Percentiles rank a stretch among this genome's conserved stretches.
These are phyloP conservation scores for Halesus radiatus DNA, from an alignment of 1,140 invertebrate species.

Conservation along the genomic window DNA sequence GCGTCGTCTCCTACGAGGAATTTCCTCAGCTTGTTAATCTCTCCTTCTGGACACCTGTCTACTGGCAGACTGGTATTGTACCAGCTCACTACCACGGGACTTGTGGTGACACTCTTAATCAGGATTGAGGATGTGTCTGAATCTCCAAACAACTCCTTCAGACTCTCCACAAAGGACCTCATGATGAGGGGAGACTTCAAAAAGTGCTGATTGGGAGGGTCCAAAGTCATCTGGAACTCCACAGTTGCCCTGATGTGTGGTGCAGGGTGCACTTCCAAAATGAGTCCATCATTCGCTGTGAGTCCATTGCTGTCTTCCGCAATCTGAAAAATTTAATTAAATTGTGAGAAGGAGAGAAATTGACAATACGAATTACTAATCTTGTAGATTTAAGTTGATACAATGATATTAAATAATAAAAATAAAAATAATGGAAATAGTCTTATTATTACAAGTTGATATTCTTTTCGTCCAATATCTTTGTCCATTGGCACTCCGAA, in stretches of 20 bases:
- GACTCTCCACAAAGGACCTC: constrained; percentile 83
- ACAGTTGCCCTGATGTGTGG: constrained; percentile 70
- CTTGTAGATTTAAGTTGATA: too few relatives aligned
- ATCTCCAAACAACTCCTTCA: constrained; percentile 84
- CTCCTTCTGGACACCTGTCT: constrained; percentile 81
- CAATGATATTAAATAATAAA: background rate
- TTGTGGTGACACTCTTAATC: constrained; percentile 73
- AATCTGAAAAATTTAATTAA: constrained; percentile 59
- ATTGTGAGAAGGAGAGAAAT: background rate
- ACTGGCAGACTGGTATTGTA: constrained; percentile 69
- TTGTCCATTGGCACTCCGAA: constrained; percentile 83
- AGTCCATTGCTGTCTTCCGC: constrained; percentile 78
- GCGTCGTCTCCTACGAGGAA: constrained; percentile 79
- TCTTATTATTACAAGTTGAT: constrained; percentile 80
- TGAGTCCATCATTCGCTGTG: constrained; percentile 82
- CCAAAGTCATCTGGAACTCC: constrained; percentile 84
- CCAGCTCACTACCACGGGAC: constrained; percentile 83
- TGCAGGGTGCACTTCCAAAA: constrained; percentile 79
- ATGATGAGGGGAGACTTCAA: constrained; percentile 77
- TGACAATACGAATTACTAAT: too few relatives aligned
- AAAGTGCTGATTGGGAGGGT: constrained; percentile 80
- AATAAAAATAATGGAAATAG: background rate
- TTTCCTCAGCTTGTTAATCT: constrained; percentile 79
- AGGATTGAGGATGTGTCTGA: constrained; percentile 79
- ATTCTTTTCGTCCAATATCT: constrained; percentile 81